A percentile compares a stretch with the other conserved stretches of the same genome.
phyloP scores from a whole-genome alignment of 2,888 invertebrate species.

The Drosophila mimica region DNA sequence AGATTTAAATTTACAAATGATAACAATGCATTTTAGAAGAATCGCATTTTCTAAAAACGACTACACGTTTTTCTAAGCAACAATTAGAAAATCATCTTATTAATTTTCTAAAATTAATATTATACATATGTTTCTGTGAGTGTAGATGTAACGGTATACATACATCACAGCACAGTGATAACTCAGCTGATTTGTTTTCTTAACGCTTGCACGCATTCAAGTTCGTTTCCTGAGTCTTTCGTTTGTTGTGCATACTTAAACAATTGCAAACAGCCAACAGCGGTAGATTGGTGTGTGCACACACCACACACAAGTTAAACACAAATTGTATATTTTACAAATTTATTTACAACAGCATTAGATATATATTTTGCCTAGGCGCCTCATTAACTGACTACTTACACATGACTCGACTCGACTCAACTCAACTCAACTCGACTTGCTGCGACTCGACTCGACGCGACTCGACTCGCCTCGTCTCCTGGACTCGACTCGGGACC shows the following conservation, averaged over 20 bases:
- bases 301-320: conserved; percentile 50
- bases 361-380: conserved; percentile 66
- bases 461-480: conserved; percentile 12
- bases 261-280: conserved; percentile 32
- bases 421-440: conserved; percentile 16
- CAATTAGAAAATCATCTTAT: not conserved
- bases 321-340: conserved; percentile 65
- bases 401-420: conserved; percentile 60
- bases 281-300: conserved; percentile 3
- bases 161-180: conserved; percentile 31
- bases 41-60: not conserved
- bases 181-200: conserved; percentile 48
- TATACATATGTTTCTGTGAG: not conserved
- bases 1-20: not conserved
- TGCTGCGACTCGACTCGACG: conserved; percentile 14
- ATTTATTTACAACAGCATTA: conserved; percentile 72
- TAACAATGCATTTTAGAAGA: not conserved
- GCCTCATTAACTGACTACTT: conserved; percentile 69
- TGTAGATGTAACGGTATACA: conserved; percentile 6
- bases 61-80: not conserved
- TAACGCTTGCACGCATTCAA: conserved; percentile 71
- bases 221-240: conserved; percentile 75
- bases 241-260: conserved; percentile 39
- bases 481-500: conserved; percentile 6
- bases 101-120: not conserved